Evolutionary conservation across 2,113 vertebrate species (phyloP).

Genomic region (Stigmatopora nigra): DNA sequence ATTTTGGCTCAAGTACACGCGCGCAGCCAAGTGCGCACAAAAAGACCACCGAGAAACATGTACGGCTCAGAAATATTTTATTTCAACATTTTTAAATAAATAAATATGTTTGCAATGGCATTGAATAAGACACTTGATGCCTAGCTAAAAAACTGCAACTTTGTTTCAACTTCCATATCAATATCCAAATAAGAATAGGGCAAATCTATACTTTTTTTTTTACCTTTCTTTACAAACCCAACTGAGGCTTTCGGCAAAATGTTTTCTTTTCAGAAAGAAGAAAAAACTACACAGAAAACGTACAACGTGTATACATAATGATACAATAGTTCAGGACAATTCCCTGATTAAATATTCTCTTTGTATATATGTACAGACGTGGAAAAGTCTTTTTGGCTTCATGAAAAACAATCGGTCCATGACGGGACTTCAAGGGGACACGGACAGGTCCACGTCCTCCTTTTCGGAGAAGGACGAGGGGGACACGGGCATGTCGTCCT

Average conservation of each 20-base stretch:
- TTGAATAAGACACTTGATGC: slow-evolving; percentile 67
- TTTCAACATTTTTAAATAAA: slow-evolving; percentile 92
- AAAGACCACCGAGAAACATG: slow-evolving; percentile 37
- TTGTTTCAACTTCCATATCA: slow-evolving; percentile 19
- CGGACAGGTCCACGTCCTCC: slow-evolving; percentile 86
- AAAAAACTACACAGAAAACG: slow-evolving; percentile 68
- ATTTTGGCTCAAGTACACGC: background rate
- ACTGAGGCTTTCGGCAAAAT: slow-evolving; percentile 51
- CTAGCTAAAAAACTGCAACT: slow-evolving; percentile 35
- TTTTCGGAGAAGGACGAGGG: slow-evolving; percentile 93
- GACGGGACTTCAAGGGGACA: slow-evolving; percentile 73
- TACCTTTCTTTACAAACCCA: slow-evolving; percentile 50
- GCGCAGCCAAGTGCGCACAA: slow-evolving; percentile 34
- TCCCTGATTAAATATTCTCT: slow-evolving; percentile 68
- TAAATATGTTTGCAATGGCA: slow-evolving; percentile 85
- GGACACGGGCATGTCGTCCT: slow-evolving; percentile 87
- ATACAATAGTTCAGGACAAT: slow-evolving; percentile 63
- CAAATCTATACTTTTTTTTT: slow-evolving; percentile 19
- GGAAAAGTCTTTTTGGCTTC: slow-evolving; percentile 66
- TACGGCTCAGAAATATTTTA: slow-evolving; percentile 71
- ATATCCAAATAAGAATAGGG: slow-evolving; percentile 41
- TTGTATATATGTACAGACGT: slow-evolving; percentile 60
- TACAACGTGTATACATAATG: slow-evolving; percentile 71
- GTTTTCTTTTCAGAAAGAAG: slow-evolving; percentile 60
- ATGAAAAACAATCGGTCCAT: slow-evolving; percentile 39